Percentiles rank a stretch among this genome's conserved stretches.
These are phyloP conservation scores for Clanis bilineata DNA, from an alignment of 2,888 invertebrate species.

Conservation along the genomic window DNA sequence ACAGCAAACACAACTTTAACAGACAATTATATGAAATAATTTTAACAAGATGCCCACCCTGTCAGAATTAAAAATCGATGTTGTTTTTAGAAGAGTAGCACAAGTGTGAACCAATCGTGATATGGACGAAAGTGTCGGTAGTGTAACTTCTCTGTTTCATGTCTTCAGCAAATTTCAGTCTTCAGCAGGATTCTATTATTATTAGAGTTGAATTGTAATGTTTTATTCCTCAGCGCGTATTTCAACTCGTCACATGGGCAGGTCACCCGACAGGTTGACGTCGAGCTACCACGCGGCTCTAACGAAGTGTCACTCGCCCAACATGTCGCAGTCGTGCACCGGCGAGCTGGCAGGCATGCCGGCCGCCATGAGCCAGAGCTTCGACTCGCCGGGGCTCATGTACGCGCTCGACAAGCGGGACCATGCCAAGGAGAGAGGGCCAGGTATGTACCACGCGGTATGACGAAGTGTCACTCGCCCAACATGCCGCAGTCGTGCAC, in stretches of 20 bases:
- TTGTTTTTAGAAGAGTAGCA: no score
- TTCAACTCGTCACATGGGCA: slow-evolving; percentile 63
- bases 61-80: no score
- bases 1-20: no score
- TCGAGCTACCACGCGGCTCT: slow-evolving; percentile 85
- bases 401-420: slow-evolving; percentile 42
- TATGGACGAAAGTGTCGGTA: no score
- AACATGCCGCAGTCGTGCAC: slow-evolving; percentile 59
- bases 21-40: no score
- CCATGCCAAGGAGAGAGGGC: slow-evolving; percentile 33
- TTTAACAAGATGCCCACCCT: no score
- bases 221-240: slow-evolving; percentile 55
- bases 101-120: no score
- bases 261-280: slow-evolving; percentile 88
- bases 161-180: no score
- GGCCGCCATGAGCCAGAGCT: slow-evolving; percentile 60
- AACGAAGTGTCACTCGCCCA: slow-evolving; percentile 54
- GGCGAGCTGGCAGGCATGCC: slow-evolving; percentile 50
- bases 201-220: no score
- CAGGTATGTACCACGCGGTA: slow-evolving; percentile 70
- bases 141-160: no score
- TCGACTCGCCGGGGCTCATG: slow-evolving; percentile 59
- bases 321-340: slow-evolving; percentile 57
- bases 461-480: slow-evolving; percentile 54
- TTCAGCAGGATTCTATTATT: no score